Conservation (phyloP, 2,113 vertebrate genomes). For the Aspidoscelis tigris region DNA sequence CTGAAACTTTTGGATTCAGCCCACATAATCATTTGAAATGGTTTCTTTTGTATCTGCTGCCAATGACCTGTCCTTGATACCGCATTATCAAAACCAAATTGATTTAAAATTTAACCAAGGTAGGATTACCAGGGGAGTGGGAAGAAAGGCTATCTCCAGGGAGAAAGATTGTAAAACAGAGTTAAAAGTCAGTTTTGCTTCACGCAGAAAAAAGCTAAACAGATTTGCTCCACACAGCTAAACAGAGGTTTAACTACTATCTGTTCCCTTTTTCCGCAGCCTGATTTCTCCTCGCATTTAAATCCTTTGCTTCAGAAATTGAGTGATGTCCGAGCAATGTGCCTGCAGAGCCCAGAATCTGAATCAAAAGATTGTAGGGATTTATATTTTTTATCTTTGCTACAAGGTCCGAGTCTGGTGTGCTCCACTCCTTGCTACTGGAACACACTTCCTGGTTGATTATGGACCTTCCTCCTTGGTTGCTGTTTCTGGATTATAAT, state of each 20-base stretch:
- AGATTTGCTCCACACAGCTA: background rate
- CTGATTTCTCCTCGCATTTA: background rate
- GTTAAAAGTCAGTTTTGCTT: background rate
- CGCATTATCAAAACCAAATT: background rate
- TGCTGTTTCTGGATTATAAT: too few relatives aligned
- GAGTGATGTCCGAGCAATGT: background rate
- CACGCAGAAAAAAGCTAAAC: background rate
- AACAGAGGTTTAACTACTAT: too few relatives aligned
- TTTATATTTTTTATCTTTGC: too few relatives aligned
- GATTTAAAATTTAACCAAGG: background rate
- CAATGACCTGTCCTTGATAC: background rate
- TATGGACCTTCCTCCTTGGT: too few relatives aligned
- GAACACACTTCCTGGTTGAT: too few relatives aligned
- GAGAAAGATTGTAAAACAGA: background rate
- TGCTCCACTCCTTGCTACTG: too few relatives aligned
- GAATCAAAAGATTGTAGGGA: background rate
- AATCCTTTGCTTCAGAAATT: background rate
- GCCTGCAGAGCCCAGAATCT: background rate
- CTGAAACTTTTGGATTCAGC: conserved; percentile 21
- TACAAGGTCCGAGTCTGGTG: background rate
- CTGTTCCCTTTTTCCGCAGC: background rate
- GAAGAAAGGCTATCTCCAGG: background rate
- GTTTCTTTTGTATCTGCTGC: too few relatives aligned
- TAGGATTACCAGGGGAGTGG: background rate
- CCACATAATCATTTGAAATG: background rate